These are phyloP conservation scores for Lagodon rhomboides DNA, from an alignment of 2,797 vertebrate genomes.

Conservation along the genomic window DNA sequence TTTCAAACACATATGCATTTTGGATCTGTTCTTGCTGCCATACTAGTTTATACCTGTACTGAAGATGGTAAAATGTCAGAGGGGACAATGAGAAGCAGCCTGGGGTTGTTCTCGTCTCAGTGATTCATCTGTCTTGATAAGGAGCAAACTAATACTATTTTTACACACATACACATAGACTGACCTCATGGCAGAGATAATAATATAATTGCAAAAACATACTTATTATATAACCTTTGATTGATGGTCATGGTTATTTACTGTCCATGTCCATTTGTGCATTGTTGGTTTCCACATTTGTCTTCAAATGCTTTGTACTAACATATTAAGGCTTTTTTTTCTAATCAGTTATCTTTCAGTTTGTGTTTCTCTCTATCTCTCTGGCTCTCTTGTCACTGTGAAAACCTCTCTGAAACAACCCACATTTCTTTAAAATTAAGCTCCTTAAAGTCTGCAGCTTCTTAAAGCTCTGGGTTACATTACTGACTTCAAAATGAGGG, in stretches of 20 bases:
- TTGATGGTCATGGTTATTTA: background rate
- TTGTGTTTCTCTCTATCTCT: background rate
- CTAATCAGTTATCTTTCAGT: background rate
- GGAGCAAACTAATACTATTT: conserved; percentile 14
- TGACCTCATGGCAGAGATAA: no score
- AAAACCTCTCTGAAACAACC: conserved; percentile 6
- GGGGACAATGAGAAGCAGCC: conserved; percentile 42
- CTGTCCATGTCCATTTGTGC: background rate
- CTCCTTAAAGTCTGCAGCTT: background rate
- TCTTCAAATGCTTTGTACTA: no score
- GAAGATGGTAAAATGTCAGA: conserved; percentile 67
- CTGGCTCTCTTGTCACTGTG: background rate
- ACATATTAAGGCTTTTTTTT: background rate
- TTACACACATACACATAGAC: background rate
- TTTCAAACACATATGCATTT: conserved; percentile 69
- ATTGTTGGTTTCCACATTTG: no score
- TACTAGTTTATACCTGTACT: conserved; percentile 44
- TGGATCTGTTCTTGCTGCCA: background rate
- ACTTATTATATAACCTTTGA: background rate
- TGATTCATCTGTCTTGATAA: conserved; percentile 3
- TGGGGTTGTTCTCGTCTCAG: conserved; percentile 9
- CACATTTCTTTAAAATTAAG: conserved; percentile 2
- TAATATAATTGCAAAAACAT: no score
- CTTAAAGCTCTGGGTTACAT: conserved; percentile 10
- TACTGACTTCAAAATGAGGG: conserved; percentile 34